These are phyloP conservation scores for Planococcus citri DNA, from an alignment of 1,140 invertebrate species.

Conservation along the genomic window DNA sequence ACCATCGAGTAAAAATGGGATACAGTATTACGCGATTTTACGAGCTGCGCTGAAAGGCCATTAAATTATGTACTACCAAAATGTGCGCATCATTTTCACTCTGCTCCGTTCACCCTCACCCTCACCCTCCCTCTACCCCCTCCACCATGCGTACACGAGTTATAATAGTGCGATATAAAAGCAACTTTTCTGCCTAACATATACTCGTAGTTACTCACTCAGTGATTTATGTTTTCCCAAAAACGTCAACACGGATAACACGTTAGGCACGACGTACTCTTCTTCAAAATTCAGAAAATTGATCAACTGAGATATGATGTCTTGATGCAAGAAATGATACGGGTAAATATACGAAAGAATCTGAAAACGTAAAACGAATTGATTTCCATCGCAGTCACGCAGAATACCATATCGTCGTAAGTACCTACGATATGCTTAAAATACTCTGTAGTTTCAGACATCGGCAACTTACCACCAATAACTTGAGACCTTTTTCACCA, in stretches of 20 bases:
- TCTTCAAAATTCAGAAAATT: conserved; percentile 65
- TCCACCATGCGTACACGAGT: too few species aligned
- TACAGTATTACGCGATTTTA: conserved; percentile 28
- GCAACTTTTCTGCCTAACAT: too few species aligned
- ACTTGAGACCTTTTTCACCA: conserved; percentile 64
- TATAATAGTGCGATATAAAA: too few species aligned
- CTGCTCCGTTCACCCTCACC: too few species aligned
- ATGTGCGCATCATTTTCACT: too few species aligned
- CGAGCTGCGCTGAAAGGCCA: too few species aligned
- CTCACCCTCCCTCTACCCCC: too few species aligned
- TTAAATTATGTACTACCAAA: too few species aligned
- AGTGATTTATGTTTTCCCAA: conserved; percentile 73
- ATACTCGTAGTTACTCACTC: conserved; percentile 39
- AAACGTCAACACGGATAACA: conserved; percentile 73
- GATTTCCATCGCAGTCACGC: background rate
- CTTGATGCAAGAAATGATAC: conserved; percentile 75
- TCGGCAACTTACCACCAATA: conserved; percentile 48
- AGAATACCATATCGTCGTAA: too few species aligned
- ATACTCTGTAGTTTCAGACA: too few species aligned
- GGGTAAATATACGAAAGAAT: conserved; percentile 83
- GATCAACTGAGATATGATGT: conserved; percentile 67
- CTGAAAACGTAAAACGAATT: conserved; percentile 34
- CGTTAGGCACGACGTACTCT: conserved; percentile 66
- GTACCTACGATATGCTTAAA: too few species aligned
- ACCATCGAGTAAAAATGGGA: conserved; percentile 28